Conservation (phyloP, 1,140 invertebrate species). For the Chelonus insularis region DNA sequence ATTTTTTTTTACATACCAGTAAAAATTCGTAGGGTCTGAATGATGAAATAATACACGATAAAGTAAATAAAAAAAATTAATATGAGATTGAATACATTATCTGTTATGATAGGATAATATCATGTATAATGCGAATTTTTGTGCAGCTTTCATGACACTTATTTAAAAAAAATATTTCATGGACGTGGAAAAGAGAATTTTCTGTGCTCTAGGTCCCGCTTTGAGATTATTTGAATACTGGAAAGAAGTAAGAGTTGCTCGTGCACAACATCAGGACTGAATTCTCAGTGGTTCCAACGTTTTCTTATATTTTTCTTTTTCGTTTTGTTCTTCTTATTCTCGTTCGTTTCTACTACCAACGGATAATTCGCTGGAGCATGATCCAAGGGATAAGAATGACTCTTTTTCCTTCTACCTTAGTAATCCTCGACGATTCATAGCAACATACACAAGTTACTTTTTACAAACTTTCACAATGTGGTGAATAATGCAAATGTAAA, state of each 20-base stretch:
- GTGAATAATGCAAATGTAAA: no score
- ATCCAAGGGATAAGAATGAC: conserved; percentile 10
- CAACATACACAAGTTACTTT: not conserved
- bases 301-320: not conserved
- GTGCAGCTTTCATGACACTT: conserved; percentile 27
- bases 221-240: conserved; percentile 5
- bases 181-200: conserved; percentile 38
- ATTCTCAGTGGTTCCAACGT: not conserved
- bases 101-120: no score
- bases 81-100: not conserved
- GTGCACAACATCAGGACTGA: not conserved
- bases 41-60: not conserved
- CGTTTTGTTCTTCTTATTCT: not conserved
- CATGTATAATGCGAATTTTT: conserved; percentile 20
- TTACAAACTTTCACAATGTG: not conserved
- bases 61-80: not conserved
- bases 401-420: not conserved
- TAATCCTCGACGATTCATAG: not conserved
- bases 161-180: conserved; percentile 39
- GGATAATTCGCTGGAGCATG: conserved; percentile 14
- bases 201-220: no score
- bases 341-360: not conserved
- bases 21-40: no score
- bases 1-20: no score
- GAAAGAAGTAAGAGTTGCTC: conserved; percentile 2